Conservation (phyloP, 2,113 vertebrate genomes). For the Chelonoidis abingdonii region DNA sequence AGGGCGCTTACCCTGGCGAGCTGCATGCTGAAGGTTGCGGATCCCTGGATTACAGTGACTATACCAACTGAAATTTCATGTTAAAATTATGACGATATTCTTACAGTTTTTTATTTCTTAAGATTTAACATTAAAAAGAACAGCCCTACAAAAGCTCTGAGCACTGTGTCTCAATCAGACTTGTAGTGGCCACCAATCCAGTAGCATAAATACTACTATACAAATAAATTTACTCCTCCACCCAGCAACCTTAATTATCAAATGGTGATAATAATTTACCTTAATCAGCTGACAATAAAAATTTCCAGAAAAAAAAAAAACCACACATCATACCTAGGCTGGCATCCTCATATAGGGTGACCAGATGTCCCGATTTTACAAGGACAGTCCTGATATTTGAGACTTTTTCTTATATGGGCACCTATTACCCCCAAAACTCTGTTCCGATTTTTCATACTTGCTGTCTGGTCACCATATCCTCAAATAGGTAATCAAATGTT, state of each 20-base stretch:
- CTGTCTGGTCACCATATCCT: not conserved
- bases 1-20: too few relatives aligned
- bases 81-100: not conserved
- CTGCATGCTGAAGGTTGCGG: too few relatives aligned
- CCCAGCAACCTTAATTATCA: not conserved
- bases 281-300: not conserved
- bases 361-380: too few relatives aligned
- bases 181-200: conserved; percentile 50
- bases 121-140: conserved; percentile 51
- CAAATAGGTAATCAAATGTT: not conserved
- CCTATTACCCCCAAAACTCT: too few relatives aligned
- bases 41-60: not conserved
- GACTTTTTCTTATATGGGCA: too few relatives aligned
- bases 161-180: conserved; percentile 44
- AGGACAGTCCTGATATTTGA: too few relatives aligned
- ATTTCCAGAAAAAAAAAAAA: not conserved
- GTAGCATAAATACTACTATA: not conserved
- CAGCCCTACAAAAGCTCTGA: conserved; percentile 47
- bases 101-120: not conserved
- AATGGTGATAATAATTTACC: not conserved
- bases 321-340: not conserved
- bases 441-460: too few relatives aligned
- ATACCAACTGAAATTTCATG: not conserved
- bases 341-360: not conserved
- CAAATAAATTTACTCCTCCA: not conserved